Percentiles rank a stretch among this genome's conserved stretches.
These are phyloP conservation scores for Pan paniscus DNA, from an alignment of 2,113 vertebrate species.

Conservation along the genomic window DNA sequence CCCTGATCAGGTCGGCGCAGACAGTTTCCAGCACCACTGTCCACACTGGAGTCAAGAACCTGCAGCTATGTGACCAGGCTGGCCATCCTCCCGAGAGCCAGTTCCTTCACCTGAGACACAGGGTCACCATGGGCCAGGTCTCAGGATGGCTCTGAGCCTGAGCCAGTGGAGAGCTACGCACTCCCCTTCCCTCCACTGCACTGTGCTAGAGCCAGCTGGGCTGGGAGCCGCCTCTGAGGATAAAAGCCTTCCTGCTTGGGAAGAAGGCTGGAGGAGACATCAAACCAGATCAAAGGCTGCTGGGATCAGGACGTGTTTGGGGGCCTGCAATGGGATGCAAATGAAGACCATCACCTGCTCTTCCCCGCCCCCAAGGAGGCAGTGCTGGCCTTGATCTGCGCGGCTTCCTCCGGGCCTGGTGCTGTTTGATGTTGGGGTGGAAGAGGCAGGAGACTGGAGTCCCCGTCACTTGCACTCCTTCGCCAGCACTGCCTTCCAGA, in stretches of 20 bases:
- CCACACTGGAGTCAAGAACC: not conserved
- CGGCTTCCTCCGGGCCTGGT: slow-evolving; percentile 7
- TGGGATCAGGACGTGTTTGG: not conserved
- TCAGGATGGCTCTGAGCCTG: not conserved
- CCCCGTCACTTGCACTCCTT: not conserved
- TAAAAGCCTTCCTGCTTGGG: slow-evolving; percentile 79
- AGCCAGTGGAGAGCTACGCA: not conserved
- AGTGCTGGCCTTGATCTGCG: slow-evolving; percentile 62
- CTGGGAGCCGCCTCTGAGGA: slow-evolving; percentile 35
- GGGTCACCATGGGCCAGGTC: not conserved
- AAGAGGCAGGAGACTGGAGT: slow-evolving; percentile 68
- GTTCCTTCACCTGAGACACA: not conserved
- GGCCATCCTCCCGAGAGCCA: not conserved
- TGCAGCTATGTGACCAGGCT: not conserved
- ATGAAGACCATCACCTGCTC: slow-evolving; percentile 54
- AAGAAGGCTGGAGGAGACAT: slow-evolving; percentile 83
- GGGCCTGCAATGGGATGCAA: slow-evolving; percentile 42
- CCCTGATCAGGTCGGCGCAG: accelerated
- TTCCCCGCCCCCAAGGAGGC: not conserved
- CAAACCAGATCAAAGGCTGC: slow-evolving; percentile 87
- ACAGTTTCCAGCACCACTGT: not conserved
- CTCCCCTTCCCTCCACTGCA: not conserved
- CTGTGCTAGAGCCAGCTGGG: not conserved
- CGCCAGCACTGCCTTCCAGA: not conserved
- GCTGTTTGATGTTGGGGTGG: slow-evolving; percentile 61